Base-by-base conservation (phyloP, 2,113 vertebrate species). In the Ranitomeya variabilis region DNA sequence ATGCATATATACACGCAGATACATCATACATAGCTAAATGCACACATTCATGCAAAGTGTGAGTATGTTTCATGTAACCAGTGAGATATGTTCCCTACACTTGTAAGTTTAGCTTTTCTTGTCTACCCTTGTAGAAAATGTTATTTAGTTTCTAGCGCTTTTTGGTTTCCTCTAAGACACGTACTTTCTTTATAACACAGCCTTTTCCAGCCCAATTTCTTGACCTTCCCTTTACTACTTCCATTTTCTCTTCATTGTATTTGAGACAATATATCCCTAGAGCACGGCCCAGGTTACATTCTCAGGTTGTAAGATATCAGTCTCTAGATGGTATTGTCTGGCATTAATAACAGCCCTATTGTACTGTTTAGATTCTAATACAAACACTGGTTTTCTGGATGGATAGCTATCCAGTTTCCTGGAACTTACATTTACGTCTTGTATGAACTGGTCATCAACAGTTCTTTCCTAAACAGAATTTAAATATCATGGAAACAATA, bases 221-320 rank as follows among this genome's bases (percentile, higher is more conserved):
- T 64, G 59, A 83, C 80, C 31, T 45, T 83, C 16, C 52, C 4
- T 67, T 62, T 54, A 12, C 59, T 45, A 14, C 15, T 8, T 83
- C 64, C 31, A 23, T 23, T 69, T 52, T 83, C 45, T 54, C 37
- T 5, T 83, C 64, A 69, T 69, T 67, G 37, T 52, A 21, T 64
- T 37, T 83, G 10, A 83, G 81, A 67, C 80, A 83, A 64, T 45
- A 83, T 83, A 51, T 83, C 80, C 80, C 80, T 52, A 66, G 80
- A 66, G 80, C 13, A n/a, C 7, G n/a, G 62, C n/a, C 37, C 26
- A 67, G 64, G 62, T 69, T 83, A 69, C 80, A 26, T 83, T 83
- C 62, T 83, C 21, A 83, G 57, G 45, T 67, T 83, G n/a, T 81
- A 13, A 83, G 21, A 21, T 7, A 67, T 23, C 5, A 83, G 60